phyloP scores from a whole-genome alignment of 2,888 invertebrate species.

The Priocnemis perturbator region DNA sequence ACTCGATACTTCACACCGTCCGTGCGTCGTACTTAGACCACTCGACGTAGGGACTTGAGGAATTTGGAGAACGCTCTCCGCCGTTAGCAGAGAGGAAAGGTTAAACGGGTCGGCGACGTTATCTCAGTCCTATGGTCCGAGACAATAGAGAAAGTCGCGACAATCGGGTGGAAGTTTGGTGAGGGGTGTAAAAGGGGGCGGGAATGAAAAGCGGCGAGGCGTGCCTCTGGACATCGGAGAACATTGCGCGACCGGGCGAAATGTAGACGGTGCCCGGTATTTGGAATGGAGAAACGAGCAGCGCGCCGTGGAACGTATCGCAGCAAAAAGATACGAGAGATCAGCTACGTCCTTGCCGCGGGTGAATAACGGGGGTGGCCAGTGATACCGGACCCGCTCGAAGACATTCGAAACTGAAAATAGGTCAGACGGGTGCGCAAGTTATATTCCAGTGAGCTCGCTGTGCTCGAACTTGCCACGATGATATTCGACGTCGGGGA shows the following conservation, averaged over 20 bases:
- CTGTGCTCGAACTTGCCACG: neutral
- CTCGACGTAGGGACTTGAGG: too few species aligned
- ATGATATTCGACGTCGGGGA: neutral
- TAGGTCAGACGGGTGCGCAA: conserved; percentile 24
- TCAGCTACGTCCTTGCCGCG: neutral
- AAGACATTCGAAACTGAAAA: conserved; percentile 12
- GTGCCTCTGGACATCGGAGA: conserved; percentile 27
- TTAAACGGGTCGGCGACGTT: too few species aligned
- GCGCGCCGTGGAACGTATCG: neutral
- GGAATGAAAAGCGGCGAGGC: conserved; percentile 50
- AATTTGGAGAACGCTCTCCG: too few species aligned
- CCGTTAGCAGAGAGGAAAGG: too few species aligned
- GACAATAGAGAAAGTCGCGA: conserved; percentile 26
- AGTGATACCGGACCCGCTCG: neutral
- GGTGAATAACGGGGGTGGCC: neutral
- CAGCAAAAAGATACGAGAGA: conserved; percentile 21
- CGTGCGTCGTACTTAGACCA: too few species aligned
- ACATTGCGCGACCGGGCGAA: conserved; percentile 19
- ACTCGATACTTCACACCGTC: too few species aligned
- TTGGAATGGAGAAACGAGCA: neutral
- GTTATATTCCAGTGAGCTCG: conserved; percentile 14
- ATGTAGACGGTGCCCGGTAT: neutral
- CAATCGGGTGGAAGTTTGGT: conserved; percentile 34
- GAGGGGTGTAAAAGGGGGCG: conserved; percentile 26
- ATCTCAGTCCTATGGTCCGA: conserved; percentile 16